Conservation (phyloP, 2,797 vertebrate genomes). For the Prunella strophiata region DNA sequence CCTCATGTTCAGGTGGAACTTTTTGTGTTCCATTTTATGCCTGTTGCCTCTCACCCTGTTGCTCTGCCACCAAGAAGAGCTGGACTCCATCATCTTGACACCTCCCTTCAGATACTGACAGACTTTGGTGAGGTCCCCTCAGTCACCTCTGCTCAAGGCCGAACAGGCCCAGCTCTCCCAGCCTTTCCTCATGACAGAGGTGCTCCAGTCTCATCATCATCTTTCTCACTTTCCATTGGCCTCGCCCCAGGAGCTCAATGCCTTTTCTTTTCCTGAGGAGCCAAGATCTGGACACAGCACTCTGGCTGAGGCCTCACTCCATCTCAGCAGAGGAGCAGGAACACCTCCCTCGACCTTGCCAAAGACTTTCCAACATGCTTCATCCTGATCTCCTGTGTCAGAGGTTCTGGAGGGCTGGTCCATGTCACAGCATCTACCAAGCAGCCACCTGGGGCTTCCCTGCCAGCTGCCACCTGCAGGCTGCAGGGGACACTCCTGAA, state of each 20-base stretch:
- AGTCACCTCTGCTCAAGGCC: not conserved
- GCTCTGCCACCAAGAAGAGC: accelerated
- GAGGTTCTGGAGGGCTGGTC: not conserved
- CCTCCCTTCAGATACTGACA: not conserved
- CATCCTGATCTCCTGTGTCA: not conserved
- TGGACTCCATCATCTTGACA: not conserved
- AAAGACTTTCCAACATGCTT: not conserved
- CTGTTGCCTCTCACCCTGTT: accelerated
- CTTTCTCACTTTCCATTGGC: not conserved
- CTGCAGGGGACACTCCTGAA: no score
- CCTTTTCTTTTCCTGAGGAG: not conserved
- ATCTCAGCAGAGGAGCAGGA: not conserved
- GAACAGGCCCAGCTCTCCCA: not conserved
- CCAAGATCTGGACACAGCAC: not conserved
- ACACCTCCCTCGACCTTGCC: accelerated
- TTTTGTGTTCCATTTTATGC: not conserved
- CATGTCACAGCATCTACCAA: no score
- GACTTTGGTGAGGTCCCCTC: not conserved
- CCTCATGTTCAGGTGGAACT: not conserved
- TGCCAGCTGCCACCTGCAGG: no score
- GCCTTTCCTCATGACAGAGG: not conserved
- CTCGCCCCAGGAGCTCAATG: accelerated
- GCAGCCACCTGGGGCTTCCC: no score
- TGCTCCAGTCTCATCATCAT: not conserved
- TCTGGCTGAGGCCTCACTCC: no score